Percentiles rank a stretch among this genome's conserved stretches.
These are phyloP conservation scores for Mastomys natalensis DNA, from an alignment of 2,113 vertebrate species.

Conservation along the genomic window DNA sequence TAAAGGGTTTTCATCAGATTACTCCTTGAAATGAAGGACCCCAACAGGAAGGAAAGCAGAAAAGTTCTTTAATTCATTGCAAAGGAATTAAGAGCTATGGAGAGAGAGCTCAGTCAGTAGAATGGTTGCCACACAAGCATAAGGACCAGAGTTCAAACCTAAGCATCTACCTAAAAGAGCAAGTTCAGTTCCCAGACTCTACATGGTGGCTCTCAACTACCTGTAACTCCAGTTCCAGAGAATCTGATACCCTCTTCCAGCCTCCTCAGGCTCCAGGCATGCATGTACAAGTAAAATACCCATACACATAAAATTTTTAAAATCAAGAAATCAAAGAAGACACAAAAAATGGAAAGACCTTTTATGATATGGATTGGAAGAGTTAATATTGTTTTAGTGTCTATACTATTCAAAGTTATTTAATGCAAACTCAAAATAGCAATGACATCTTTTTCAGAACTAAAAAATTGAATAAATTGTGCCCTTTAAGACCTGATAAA, in stretches of 20 bases:
- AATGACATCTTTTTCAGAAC: background rate
- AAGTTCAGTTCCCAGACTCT: background rate
- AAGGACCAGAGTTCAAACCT: background rate
- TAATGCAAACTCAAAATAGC: background rate
- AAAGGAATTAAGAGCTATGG: background rate
- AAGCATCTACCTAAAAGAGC: background rate
- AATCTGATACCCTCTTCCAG: background rate
- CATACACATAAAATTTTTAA: background rate
- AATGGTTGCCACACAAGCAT: background rate
- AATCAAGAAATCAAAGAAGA: background rate
- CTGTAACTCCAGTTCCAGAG: background rate
- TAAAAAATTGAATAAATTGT: conserved; percentile 14
- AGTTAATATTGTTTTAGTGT: conserved; percentile 10
- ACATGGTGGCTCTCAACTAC: background rate
- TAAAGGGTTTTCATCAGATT: conserved; percentile 8
- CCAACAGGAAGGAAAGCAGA: background rate
- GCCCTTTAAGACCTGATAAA: conserved; percentile 31
- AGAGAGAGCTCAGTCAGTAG: background rate
- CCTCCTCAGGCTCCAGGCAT: background rate
- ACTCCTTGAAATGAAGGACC: conserved; percentile 38
- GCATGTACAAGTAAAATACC: background rate
- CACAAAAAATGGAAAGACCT: background rate
- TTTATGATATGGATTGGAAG: background rate
- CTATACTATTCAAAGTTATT: background rate
- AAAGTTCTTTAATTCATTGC: background rate